Conservation (phyloP, 2,113 vertebrate species). For the Tyto alba region DNA sequence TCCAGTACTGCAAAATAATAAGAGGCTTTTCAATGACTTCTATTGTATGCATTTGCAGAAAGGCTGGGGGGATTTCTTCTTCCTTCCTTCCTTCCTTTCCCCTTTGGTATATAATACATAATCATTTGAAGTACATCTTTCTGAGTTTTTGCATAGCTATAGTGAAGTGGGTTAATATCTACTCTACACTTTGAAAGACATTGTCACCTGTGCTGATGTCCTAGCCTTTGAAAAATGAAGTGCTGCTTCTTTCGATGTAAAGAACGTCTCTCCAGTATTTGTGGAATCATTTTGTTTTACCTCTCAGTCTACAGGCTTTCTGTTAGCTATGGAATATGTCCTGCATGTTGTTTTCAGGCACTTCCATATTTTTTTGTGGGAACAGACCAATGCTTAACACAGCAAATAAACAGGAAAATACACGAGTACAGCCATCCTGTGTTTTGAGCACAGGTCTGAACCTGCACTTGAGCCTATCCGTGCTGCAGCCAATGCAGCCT, state of each 20-base stretch:
- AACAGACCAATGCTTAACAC: neutral
- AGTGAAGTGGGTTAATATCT: neutral
- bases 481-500: neutral
- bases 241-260: slow-evolving; percentile 8
- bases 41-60: slow-evolving; percentile 53
- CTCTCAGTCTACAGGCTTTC: neutral
- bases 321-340: neutral
- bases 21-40: slow-evolving; percentile 56
- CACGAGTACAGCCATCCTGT: neutral
- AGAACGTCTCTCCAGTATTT: neutral
- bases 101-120: neutral
- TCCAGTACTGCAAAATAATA: slow-evolving; percentile 36
- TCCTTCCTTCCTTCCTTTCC: slow-evolving; percentile 38
- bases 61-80: slow-evolving; percentile 12
- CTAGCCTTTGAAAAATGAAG: slow-evolving; percentile 8
- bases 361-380: neutral
- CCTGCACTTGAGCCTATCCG: neutral
- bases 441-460: neutral
- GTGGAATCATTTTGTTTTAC: neutral
- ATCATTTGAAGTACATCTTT: slow-evolving; percentile 19
- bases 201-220: neutral
- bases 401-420: neutral
- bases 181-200: neutral
- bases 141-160: neutral
- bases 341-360: neutral